Evolutionary conservation across 2,113 vertebrate species (phyloP).

Genomic region (Galeopterus variegatus): DNA sequence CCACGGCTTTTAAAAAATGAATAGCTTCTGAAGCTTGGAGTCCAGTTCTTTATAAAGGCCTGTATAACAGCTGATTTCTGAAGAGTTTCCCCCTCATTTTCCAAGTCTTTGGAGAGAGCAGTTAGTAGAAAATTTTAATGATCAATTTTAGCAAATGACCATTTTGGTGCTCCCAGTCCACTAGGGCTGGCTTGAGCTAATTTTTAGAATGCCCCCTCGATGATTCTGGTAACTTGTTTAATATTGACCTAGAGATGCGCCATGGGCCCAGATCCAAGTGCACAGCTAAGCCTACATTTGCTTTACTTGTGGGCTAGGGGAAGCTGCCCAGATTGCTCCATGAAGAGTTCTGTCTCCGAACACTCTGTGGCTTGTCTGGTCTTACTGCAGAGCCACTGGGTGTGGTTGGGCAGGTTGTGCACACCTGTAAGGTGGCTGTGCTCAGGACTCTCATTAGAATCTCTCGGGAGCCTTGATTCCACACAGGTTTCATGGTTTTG

Average conservation of each 20-base stretch:
- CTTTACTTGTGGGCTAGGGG: slow-evolving; percentile 21
- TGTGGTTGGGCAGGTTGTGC: not conserved
- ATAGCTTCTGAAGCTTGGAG: not conserved
- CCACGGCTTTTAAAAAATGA: slow-evolving; percentile 40
- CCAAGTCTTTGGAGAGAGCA: slow-evolving; percentile 73
- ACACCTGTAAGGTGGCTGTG: accelerated
- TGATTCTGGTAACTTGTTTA: slow-evolving; percentile 74
- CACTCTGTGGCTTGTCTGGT: not conserved
- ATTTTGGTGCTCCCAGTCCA: slow-evolving; percentile 69
- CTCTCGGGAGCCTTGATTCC: not conserved
- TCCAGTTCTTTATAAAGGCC: not conserved
- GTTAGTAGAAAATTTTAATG: slow-evolving; percentile 82
- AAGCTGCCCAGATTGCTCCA: accelerated
- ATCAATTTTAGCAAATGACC: slow-evolving; percentile 83
- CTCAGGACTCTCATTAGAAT: not conserved
- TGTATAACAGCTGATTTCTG: slow-evolving; percentile 37
- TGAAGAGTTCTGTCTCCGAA: not conserved
- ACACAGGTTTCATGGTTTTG: not conserved
- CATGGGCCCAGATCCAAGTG: slow-evolving; percentile 43
- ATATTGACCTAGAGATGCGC: slow-evolving; percentile 77
- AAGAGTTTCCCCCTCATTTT: slow-evolving; percentile 57
- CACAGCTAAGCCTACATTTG: not conserved
- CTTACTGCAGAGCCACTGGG: not conserved
- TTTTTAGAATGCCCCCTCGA: slow-evolving; percentile 73
- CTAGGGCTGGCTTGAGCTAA: slow-evolving; percentile 64